phyloP scores from a whole-genome alignment of 1,140 invertebrate species.

The Anadara kagoshimensis region DNA sequence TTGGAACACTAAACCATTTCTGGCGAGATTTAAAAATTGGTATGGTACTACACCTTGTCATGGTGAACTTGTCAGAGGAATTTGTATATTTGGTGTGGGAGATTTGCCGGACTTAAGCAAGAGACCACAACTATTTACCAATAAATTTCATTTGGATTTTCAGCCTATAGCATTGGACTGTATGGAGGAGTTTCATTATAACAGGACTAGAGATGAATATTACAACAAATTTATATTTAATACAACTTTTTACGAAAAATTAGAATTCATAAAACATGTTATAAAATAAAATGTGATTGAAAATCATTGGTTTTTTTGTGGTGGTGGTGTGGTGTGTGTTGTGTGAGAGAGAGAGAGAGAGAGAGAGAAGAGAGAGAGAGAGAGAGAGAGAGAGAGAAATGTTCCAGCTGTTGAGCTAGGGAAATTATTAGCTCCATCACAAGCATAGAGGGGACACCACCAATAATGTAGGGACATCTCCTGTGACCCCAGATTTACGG shows the following conservation, averaged over 20 bases:
- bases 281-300: slow-evolving; percentile 10
- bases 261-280: slow-evolving; percentile 43
- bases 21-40: no score
- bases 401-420: no score
- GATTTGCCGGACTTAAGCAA: slow-evolving; percentile 52
- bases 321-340: no score
- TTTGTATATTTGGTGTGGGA: slow-evolving; percentile 67
- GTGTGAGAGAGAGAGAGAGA: no score
- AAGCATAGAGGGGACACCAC: no score
- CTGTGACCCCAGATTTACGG: no score
- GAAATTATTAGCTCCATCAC: no score
- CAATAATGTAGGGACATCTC: no score
- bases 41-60: slow-evolving; percentile 10
- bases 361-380: no score
- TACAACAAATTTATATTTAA: slow-evolving; percentile 33
- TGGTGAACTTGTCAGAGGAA: slow-evolving; percentile 45
- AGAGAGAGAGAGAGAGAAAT: no score
- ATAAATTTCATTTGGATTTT: slow-evolving; percentile 58
- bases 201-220: slow-evolving; percentile 49
- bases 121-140: slow-evolving; percentile 55
- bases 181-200: slow-evolving; percentile 55
- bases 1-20: no score
- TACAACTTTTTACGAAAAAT: slow-evolving; percentile 38
- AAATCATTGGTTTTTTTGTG: no score
- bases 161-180: slow-evolving; percentile 57